Conservation (phyloP, 2,888 invertebrate genomes). For the Sericinus montela region DNA sequence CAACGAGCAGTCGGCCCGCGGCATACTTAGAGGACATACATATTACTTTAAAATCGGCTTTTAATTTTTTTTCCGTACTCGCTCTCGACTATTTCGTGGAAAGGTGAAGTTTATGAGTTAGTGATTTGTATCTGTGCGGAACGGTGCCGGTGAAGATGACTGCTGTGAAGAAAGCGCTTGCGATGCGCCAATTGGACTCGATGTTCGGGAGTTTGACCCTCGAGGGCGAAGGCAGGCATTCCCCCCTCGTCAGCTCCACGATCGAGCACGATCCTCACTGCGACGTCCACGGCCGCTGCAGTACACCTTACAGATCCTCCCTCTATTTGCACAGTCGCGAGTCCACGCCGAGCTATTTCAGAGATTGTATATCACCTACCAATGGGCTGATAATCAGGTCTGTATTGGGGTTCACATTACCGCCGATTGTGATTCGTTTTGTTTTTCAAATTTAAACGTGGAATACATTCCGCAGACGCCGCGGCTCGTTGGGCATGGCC, state of each 20-base stretch:
- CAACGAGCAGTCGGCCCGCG: slow-evolving; percentile 70
- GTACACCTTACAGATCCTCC: slow-evolving; percentile 64
- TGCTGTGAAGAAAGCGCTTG: slow-evolving; percentile 81
- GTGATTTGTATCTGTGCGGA: slow-evolving; percentile 22
- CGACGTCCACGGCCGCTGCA: slow-evolving; percentile 83
- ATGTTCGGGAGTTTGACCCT: slow-evolving; percentile 84
- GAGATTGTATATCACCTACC: slow-evolving; percentile 72
- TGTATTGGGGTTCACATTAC: slow-evolving; percentile 30
- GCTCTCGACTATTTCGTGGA: slow-evolving; percentile 19
- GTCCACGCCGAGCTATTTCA: slow-evolving; percentile 77
- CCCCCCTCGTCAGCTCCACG: slow-evolving; percentile 69
- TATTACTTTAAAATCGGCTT: slow-evolving; percentile 54
- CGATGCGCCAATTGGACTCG: slow-evolving; percentile 85
- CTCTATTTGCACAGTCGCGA: slow-evolving; percentile 70
- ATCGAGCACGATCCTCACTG: slow-evolving; percentile 82
- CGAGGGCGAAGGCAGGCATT: slow-evolving; percentile 69
- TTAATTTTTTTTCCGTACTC: slow-evolving; percentile 26
- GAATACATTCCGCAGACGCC: slow-evolving; percentile 62
- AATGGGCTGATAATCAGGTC: slow-evolving; percentile 71
- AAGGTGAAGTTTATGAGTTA: slow-evolving; percentile 27
- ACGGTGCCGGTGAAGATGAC: slow-evolving; percentile 54
- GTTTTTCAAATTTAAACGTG: slow-evolving; percentile 9
- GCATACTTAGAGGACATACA: slow-evolving; percentile 74
- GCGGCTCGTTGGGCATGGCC: slow-evolving; percentile 80
- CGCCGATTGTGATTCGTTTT: slow-evolving; percentile 1